Evolutionary conservation across 2,888 invertebrate species (phyloP).

Genomic region (Machimus atricapillus): DNA sequence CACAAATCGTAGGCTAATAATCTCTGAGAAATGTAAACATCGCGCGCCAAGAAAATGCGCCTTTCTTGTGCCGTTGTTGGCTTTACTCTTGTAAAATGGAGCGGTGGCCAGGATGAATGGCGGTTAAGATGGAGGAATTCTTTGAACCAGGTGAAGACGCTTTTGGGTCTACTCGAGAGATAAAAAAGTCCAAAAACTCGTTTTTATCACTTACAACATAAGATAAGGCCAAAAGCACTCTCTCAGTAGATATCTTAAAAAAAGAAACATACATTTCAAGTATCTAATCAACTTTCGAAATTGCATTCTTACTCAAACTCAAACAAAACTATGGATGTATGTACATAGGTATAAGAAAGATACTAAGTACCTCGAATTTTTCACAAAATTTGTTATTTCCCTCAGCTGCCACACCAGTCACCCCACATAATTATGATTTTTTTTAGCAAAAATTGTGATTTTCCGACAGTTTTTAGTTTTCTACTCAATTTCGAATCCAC

Average conservation of each 20-base stretch:
- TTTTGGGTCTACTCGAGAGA: neutral
- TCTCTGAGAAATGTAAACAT: neutral
- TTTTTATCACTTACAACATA: neutral
- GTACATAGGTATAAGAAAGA: too few species aligned
- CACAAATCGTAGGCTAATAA: constrained; percentile 1
- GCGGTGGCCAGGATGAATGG: neutral
- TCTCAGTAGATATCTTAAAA: neutral
- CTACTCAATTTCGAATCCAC: too few species aligned
- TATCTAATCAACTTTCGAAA: too few species aligned
- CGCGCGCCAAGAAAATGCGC: neutral
- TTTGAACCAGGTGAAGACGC: neutral
- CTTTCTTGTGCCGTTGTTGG: neutral
- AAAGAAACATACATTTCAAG: neutral
- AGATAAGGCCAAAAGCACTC: neutral
- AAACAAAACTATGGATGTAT: too few species aligned
- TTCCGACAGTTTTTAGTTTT: too few species aligned
- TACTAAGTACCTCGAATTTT: too few species aligned
- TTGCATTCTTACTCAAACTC: too few species aligned
- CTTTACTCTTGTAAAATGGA: neutral
- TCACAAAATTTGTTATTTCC: too few species aligned
- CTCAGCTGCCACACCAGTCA: too few species aligned
- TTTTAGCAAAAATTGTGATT: too few species aligned
- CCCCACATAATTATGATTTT: too few species aligned
- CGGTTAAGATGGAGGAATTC: neutral
- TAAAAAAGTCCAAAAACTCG: neutral